These are phyloP conservation scores for Phaenicophaeus curvirostris DNA, from an alignment of 2,797 vertebrate genomes.

Conservation along the genomic window DNA sequence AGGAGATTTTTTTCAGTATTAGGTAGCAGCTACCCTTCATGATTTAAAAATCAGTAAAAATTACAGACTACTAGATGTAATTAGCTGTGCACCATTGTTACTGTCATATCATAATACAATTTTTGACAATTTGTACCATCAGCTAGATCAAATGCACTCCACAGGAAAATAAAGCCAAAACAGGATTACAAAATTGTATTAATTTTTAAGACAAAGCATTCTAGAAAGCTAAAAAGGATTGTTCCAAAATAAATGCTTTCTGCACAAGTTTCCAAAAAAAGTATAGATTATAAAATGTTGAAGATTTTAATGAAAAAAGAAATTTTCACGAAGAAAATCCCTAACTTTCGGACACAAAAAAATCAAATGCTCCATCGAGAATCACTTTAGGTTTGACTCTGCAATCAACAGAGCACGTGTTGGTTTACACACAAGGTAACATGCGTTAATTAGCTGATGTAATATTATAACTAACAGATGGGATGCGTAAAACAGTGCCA, in stretches of 20 bases:
- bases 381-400: not conserved
- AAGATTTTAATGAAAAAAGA: not conserved
- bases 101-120: not conserved
- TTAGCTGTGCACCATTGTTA: constrained; percentile 9
- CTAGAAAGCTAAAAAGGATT: not conserved
- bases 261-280: not conserved
- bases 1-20: not conserved
- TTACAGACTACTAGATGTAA: constrained; percentile 12
- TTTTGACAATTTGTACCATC: constrained; percentile 23
- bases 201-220: not conserved
- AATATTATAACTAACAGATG: constrained; percentile 54
- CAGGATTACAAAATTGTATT: not conserved
- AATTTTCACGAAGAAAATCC: not conserved
- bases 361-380: not conserved
- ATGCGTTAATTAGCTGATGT: constrained; percentile 39
- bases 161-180: not conserved
- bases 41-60: not conserved
- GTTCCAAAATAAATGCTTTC: not conserved
- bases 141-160: not conserved
- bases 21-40: not conserved
- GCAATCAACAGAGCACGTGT: constrained; percentile 18
- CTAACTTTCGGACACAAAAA: not conserved
- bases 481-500: constrained; percentile 39
- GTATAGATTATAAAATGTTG: not conserved
- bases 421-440: constrained; percentile 53